Evolutionary conservation across 1,140 invertebrate genomes (phyloP).

Genomic region (Aphis craccivora): DNA sequence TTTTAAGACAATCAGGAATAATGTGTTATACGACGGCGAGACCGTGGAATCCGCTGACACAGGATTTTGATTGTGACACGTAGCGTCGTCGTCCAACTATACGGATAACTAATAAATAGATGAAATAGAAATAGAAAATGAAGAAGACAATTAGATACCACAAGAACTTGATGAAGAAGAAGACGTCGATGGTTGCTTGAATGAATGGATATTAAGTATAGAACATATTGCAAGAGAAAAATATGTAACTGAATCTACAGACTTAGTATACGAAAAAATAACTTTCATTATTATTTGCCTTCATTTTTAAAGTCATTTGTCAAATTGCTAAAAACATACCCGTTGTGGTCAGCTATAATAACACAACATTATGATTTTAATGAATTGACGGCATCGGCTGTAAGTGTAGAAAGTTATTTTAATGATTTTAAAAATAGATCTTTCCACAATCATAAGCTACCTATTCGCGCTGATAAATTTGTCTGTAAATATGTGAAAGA

Average conservation of each 20-base stretch:
- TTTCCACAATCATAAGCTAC: background rate
- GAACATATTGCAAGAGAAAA: background rate
- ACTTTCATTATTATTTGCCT: background rate
- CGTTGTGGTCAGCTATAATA: background rate
- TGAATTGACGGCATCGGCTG: background rate
- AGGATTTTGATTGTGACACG: no score
- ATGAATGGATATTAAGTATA: background rate
- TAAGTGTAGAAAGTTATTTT: background rate
- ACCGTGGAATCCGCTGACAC: no score
- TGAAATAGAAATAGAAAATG: background rate
- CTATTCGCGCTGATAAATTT: background rate
- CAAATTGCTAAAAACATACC: background rate
- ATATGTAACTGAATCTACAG: background rate
- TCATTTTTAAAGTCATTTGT: background rate
- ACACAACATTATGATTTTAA: background rate
- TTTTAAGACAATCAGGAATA: no score
- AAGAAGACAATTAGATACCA: background rate
- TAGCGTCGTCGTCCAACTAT: no score
- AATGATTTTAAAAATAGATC: background rate
- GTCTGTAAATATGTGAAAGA: background rate
- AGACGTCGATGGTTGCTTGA: background rate
- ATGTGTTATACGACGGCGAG: no score
- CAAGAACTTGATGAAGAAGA: background rate
- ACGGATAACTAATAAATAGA: no score
- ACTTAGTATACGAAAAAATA: background rate